Evolutionary conservation across 2,888 invertebrate genomes (phyloP).

Genomic region (Dastarcus helophoroides): DNA sequence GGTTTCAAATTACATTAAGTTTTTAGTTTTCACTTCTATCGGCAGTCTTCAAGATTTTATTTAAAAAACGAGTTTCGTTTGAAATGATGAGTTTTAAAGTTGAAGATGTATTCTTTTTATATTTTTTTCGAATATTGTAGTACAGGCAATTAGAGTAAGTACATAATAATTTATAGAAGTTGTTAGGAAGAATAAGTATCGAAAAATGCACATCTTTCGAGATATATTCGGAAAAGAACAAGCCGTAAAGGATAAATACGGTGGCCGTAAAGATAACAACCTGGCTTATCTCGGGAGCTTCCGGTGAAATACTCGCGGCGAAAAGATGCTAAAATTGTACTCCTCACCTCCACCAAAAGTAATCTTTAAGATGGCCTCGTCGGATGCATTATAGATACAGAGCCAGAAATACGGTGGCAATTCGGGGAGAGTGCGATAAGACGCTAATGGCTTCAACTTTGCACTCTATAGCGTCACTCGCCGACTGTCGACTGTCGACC

Average conservation of each 20-base stretch:
- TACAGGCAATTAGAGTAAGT: no score
- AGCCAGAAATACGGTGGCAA: constrained; percentile 42
- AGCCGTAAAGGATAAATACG: constrained; percentile 15
- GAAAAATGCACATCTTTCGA: no score
- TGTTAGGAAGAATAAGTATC: no score
- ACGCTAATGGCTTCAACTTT: constrained; percentile 48
- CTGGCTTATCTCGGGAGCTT: constrained; percentile 17
- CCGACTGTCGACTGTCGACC: constrained; percentile 19
- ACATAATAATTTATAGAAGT: no score
- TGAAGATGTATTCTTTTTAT: no score
- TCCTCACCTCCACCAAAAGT: constrained; percentile 26
- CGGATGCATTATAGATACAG: constrained; percentile 39
- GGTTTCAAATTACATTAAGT: no score
- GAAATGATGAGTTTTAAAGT: no score
- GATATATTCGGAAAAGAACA: no score
- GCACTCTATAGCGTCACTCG: constrained; percentile 41
- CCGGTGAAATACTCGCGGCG: constrained; percentile 18
- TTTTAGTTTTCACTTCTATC: no score
- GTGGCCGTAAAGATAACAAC: constrained; percentile 15
- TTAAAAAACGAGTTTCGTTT: no score
- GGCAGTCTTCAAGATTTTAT: no score
- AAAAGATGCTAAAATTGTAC: constrained; percentile 22
- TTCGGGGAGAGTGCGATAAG: constrained; percentile 40
- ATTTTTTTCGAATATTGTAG: no score
- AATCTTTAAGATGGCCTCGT: constrained; percentile 30